A percentile compares a stretch with the other conserved stretches of the same genome.
phyloP scores from a whole-genome alignment of 1,140 invertebrate genomes.

The Popillia japonica region DNA sequence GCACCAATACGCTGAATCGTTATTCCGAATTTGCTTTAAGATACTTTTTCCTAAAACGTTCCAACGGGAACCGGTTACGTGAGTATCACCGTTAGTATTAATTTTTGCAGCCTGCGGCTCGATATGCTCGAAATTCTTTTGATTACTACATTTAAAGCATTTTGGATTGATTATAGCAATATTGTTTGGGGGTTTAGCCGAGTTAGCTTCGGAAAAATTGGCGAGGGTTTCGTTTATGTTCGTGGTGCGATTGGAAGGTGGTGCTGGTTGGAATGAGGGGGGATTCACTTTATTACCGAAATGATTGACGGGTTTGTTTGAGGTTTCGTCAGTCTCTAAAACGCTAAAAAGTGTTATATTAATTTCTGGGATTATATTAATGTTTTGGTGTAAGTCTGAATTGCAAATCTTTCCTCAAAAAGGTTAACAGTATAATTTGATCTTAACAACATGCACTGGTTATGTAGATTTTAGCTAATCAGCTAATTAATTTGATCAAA shows the following conservation, averaged over 20 bases:
- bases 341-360: not conserved
- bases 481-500: no score
- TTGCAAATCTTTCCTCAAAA: no score
- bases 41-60: not conserved
- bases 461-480: no score
- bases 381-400: no score
- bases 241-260: not conserved
- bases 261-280: not conserved
- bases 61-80: not conserved
- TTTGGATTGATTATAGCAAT: slow-evolving; percentile 22
- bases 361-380: no score
- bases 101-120: not conserved
- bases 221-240: no score
- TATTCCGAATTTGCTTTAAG: not conserved
- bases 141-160: slow-evolving; percentile 34
- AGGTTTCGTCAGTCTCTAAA: not conserved
- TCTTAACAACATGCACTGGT: no score
- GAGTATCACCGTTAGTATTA: slow-evolving; percentile 4
- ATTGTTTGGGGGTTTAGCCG: not conserved
- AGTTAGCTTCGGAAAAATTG: no score
- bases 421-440: no score
- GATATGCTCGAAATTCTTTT: not conserved
- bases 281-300: no score
- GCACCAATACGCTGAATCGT: not conserved
- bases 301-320: not conserved